phyloP scores from a whole-genome alignment of 2,888 invertebrate genomes.

The Sycophila texana region DNA sequence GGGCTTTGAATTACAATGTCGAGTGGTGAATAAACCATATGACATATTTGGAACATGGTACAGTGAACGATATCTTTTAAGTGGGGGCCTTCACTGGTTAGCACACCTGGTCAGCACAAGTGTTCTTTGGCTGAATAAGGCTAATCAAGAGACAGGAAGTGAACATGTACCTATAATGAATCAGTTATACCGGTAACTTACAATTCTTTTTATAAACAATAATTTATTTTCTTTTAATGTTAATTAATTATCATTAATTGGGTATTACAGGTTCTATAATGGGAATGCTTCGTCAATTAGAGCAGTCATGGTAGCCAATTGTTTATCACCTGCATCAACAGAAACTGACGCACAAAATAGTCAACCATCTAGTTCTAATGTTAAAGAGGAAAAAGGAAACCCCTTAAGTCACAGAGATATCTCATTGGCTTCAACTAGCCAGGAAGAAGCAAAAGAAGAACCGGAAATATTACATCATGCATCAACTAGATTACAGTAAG shows the following conservation, averaged over 20 bases:
- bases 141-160: constrained; percentile 86
- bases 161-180: constrained; percentile 88
- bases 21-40: constrained; percentile 89
- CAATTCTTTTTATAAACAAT: constrained; percentile 27
- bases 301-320: constrained; percentile 86
- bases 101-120: constrained; percentile 86
- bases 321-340: constrained; percentile 75
- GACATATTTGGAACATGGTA: constrained; percentile 95
- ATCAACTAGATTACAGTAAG: constrained; percentile 73
- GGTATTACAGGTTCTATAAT: constrained; percentile 82
- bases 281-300: constrained; percentile 87
- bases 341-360: constrained; percentile 67
- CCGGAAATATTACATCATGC: constrained; percentile 70
- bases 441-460: constrained; percentile 59
- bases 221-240: background rate
- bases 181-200: constrained; percentile 78
- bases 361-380: constrained; percentile 66
- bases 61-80: constrained; percentile 86
- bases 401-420: constrained; percentile 78
- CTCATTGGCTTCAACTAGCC: constrained; percentile 61
- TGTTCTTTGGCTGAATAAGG: constrained; percentile 88
- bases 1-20: constrained; percentile 83
- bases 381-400: constrained; percentile 74
- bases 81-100: constrained; percentile 88
- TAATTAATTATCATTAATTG: constrained; percentile 4